Evolutionary conservation across 2,888 invertebrate species (phyloP).

Genomic region (Lypha dubia): DNA sequence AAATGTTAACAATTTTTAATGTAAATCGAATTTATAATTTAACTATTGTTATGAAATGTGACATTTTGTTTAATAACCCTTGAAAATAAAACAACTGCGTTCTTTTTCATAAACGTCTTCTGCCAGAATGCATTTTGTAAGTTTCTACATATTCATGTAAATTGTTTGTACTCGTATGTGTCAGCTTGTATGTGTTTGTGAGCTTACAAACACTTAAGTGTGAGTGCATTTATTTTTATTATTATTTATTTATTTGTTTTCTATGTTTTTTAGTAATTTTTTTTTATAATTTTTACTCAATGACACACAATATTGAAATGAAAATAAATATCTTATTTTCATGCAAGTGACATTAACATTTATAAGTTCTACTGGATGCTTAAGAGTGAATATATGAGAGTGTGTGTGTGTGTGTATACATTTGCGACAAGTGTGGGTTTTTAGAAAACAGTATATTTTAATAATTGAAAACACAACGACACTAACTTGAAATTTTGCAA

Average conservation of each 20-base stretch:
- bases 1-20: constrained; percentile 30
- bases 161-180: background rate
- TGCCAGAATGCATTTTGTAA: background rate
- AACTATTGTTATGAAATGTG: constrained; percentile 49
- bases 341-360: constrained; percentile 66
- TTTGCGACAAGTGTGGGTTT: background rate
- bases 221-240: constrained; percentile 31
- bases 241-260: constrained; percentile 19
- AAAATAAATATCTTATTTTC: constrained; percentile 53
- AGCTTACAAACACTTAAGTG: background rate
- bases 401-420: background rate
- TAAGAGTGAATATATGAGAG: background rate
- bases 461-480: background rate
- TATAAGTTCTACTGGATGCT: constrained; percentile 7
- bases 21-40: constrained; percentile 46
- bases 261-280: background rate
- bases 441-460: background rate
- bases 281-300: constrained; percentile 33
- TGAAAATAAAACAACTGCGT: constrained; percentile 56
- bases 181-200: background rate
- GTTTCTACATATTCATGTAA: background rate
- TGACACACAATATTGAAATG: constrained; percentile 28
- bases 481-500: background rate
- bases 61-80: constrained; percentile 66
- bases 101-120: background rate